Evolutionary conservation across 1,140 invertebrate species (phyloP).

Genomic region (Potamilus streckersoni): DNA sequence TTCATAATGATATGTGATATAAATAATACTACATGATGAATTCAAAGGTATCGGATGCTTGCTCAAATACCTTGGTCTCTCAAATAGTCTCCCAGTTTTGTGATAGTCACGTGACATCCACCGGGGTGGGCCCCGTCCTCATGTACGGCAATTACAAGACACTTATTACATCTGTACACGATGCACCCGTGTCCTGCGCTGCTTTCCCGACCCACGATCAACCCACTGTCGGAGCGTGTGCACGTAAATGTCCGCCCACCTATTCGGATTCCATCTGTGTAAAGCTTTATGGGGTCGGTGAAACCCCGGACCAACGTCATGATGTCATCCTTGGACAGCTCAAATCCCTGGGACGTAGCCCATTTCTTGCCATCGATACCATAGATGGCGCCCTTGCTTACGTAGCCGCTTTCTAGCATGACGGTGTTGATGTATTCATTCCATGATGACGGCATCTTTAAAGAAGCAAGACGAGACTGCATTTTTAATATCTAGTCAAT

Average conservation of each 20-base stretch:
- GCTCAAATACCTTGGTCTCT: slow-evolving; percentile 45
- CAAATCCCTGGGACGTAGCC: slow-evolving; percentile 40
- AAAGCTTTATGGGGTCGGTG: slow-evolving; percentile 39
- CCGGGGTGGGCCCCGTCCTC: slow-evolving; percentile 49
- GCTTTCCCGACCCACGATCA: slow-evolving; percentile 47
- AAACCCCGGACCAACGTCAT: slow-evolving; percentile 36
- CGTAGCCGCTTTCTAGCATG: slow-evolving; percentile 46
- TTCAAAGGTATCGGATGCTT: no score
- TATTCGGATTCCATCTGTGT: slow-evolving; percentile 38
- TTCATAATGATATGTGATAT: no score
- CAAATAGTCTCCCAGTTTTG: slow-evolving; percentile 49
- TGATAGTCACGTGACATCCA: slow-evolving; percentile 45
- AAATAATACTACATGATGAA: no score
- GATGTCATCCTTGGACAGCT: slow-evolving; percentile 34
- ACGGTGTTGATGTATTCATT: slow-evolving; percentile 51
- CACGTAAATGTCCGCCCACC: slow-evolving; percentile 39
- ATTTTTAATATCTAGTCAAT: slow-evolving; percentile 7
- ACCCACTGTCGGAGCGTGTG: slow-evolving; percentile 40
- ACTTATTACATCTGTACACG: slow-evolving; percentile 44
- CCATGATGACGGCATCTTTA: slow-evolving; percentile 50
- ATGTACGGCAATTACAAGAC: slow-evolving; percentile 45
- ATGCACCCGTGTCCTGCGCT: slow-evolving; percentile 44
- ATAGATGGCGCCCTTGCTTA: slow-evolving; percentile 44
- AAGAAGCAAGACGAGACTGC: slow-evolving; percentile 35
- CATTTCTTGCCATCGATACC: slow-evolving; percentile 40